A percentile compares a stretch with the other conserved stretches of the same genome.
phyloP scores from a whole-genome alignment of 2,797 vertebrate species.

The Sternarchorhynchus goeldii region DNA sequence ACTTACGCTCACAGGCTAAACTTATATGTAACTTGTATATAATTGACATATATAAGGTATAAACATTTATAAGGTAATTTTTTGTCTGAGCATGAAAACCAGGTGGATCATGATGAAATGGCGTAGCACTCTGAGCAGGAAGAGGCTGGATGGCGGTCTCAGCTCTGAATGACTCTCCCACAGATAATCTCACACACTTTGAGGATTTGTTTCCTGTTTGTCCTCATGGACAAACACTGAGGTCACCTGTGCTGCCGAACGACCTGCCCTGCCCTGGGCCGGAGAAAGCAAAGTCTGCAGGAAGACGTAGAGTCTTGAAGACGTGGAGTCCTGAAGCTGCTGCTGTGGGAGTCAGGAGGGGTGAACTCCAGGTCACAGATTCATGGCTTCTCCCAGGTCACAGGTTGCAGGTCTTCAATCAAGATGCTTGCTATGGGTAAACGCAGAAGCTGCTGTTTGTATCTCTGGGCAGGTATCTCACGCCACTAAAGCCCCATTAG shows the following conservation, averaged over 20 bases:
- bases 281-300: background rate
- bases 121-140: background rate
- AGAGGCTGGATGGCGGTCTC: background rate
- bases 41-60: background rate
- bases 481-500: conserved; percentile 60
- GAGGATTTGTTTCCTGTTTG: conserved; percentile 78
- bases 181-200: conserved; percentile 76
- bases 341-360: background rate
- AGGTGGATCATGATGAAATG: conserved; percentile 23
- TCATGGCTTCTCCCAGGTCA: conserved; percentile 58
- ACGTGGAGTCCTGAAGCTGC: background rate
- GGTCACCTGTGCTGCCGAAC: conserved; percentile 62
- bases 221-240: conserved; percentile 72
- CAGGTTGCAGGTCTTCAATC: conserved; percentile 66
- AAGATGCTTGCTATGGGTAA: conserved; percentile 60
- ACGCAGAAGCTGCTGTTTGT: conserved; percentile 70
- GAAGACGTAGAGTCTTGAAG: background rate
- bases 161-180: conserved; percentile 72
- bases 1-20: background rate
- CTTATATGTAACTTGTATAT: conserved; percentile 22
- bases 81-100: conserved; percentile 9
- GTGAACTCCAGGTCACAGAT: conserved; percentile 59
- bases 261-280: conserved; percentile 14
- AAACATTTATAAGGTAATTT: conserved; percentile 8
- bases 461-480: conserved; percentile 45